These are phyloP conservation scores for Pyralis farinalis DNA, from an alignment of 2,888 invertebrate genomes.

Conservation along the genomic window DNA sequence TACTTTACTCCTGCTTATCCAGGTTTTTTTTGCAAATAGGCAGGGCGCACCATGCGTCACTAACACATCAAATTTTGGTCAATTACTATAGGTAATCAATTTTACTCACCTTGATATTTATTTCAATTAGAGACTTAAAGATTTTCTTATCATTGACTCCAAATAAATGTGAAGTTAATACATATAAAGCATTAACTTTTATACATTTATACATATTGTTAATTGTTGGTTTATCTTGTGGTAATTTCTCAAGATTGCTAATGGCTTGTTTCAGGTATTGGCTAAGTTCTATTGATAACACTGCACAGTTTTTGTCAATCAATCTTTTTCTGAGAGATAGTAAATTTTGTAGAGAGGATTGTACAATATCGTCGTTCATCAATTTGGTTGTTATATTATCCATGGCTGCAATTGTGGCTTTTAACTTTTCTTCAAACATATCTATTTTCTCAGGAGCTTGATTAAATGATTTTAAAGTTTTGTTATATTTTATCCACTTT, in stretches of 20 bases:
- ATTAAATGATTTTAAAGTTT: conserved; percentile 85
- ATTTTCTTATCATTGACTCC: conserved; percentile 89
- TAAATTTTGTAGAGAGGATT: conserved; percentile 71
- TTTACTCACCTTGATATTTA: conserved; percentile 85
- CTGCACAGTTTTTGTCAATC: conserved; percentile 64
- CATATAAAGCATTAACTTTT: conserved; percentile 85
- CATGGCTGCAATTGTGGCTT: conserved; percentile 86
- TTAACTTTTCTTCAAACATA: conserved; percentile 81
- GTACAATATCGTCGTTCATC: conserved; percentile 86
- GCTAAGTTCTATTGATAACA: conserved; percentile 82
- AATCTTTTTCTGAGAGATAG: conserved; percentile 63
- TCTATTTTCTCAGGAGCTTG: conserved; percentile 83
- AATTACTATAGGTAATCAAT: too few species aligned
- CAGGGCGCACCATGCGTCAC: too few species aligned
- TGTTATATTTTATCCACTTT: conserved; percentile 90
- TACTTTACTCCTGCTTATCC: too few species aligned
- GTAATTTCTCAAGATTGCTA: conserved; percentile 80
- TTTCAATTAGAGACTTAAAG: conserved; percentile 86
- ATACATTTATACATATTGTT: conserved; percentile 81
- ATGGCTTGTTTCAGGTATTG: conserved; percentile 84
- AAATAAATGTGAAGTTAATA: conserved; percentile 86
- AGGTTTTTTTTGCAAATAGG: too few species aligned
- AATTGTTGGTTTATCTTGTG: conserved; percentile 72
- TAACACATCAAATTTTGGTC: too few species aligned
- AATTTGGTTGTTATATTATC: conserved; percentile 85